Evolutionary conservation across 1,140 invertebrate species (phyloP), one percentile per base, ranked within the genome.

Genomic region (Tetramorium parvispinum): DNA sequence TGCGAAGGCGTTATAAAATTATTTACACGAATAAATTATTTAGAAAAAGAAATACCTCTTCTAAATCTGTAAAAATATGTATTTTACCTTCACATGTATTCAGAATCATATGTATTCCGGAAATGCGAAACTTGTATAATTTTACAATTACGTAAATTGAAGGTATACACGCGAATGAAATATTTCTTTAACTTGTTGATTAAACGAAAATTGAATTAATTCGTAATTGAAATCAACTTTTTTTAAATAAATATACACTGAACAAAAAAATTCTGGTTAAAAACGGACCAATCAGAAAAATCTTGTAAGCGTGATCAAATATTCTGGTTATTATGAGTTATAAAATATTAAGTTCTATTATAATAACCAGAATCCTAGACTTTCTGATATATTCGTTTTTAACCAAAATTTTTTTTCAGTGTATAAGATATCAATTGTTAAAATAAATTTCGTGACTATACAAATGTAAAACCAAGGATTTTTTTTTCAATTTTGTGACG

Each of bases 41-140:
- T 53, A 40, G 61, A 49, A 68, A 63, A 63, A 18, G 57, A 78
- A 63, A 37, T n/a, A n/a, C 32, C n/a, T n/a, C 65, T 53, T 79
- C 3, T 13, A 40, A 40, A 37, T 0, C 21, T 18, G 4, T 24
- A 27, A n/a, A 49, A 5, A 68, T 3, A 53, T 24, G 8, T 0
- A 55, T 68, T 40, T 11, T 40, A 51, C 3, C 21, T 24, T 18
- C n/a, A 3, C 32, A 13, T n/a, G 32, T 32, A 32, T 32, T 32
- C 32, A 24, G 16, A 51, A 2, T 24, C 10, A 6, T 68, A 40
- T n/a, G 21, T 70, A 16, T 27, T 61, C 13, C 11, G 1, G 43
- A 61, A 77, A 46, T 49, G 13, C 37, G 11, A 32, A 32, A 10
- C 1, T 51, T 51, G 27, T 8, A 32, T 73, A 51, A 27, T 51